These are phyloP conservation scores for Centruroides sculpturatus DNA, from an alignment of 1,140 invertebrate genomes.

Conservation along the genomic window DNA sequence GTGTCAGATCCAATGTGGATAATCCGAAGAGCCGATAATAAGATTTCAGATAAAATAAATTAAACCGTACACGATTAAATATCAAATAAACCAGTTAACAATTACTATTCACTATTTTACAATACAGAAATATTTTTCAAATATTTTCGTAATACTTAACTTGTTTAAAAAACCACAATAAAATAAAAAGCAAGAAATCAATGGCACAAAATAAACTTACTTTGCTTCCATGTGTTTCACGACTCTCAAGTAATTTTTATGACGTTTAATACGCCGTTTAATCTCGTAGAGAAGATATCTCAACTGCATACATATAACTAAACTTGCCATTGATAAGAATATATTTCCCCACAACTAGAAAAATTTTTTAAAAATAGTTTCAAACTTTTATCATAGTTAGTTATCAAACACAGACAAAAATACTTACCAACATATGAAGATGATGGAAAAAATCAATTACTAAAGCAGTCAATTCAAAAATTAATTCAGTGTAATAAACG, in stretches of 20 bases:
- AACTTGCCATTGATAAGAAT: conserved; percentile 75
- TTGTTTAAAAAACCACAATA: too few species aligned
- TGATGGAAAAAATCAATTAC: conserved; percentile 51
- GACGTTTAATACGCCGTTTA: conserved; percentile 58
- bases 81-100: too few species aligned
- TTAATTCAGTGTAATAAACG: conserved; percentile 61
- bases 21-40: too few species aligned
- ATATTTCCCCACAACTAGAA: conserved; percentile 64
- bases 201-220: conserved; percentile 36
- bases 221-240: conserved; percentile 68
- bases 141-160: too few species aligned
- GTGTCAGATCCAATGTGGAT: too few species aligned
- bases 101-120: too few species aligned
- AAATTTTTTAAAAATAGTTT: not conserved
- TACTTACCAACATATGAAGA: conserved; percentile 37
- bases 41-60: too few species aligned
- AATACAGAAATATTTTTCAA: too few species aligned
- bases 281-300: conserved; percentile 70
- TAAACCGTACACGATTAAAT: too few species aligned
- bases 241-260: conserved; percentile 69
- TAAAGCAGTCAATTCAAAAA: conserved; percentile 56
- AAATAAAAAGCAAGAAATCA: not conserved
- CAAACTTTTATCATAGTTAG: not conserved
- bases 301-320: conserved; percentile 75
- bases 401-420: not conserved